These are phyloP conservation scores for Microcebus tavaratra DNA, from an alignment of 2,113 vertebrate species.

Conservation along the genomic window DNA sequence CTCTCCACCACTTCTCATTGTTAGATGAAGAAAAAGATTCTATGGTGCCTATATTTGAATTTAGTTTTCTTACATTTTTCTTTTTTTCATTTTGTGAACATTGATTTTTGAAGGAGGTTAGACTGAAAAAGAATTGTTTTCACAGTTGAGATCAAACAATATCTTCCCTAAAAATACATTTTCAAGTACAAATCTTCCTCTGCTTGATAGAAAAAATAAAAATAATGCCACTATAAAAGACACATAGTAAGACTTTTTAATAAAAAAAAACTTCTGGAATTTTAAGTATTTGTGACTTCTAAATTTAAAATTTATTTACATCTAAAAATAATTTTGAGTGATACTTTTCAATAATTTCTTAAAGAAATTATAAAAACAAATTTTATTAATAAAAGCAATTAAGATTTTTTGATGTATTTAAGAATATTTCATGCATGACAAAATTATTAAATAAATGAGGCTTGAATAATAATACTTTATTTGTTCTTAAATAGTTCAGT, in stretches of 20 bases:
- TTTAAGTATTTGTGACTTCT: not conserved
- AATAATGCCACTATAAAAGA: not conserved
- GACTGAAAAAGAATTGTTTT: not conserved
- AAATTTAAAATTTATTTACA: not conserved
- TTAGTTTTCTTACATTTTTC: not conserved
- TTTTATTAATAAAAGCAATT: not conserved
- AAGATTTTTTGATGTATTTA: not conserved
- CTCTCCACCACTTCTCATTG: not conserved
- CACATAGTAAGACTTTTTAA: not conserved
- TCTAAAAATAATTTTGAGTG: not conserved
- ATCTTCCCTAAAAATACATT: not conserved
- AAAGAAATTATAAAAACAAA: not conserved
- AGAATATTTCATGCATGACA: not conserved
- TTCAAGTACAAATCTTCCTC: not conserved
- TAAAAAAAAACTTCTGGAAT: not conserved
- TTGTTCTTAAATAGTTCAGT: not conserved
- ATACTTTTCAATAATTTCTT: not conserved
- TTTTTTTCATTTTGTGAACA: not conserved
- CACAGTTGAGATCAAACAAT: not conserved
- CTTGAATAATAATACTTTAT: not conserved
- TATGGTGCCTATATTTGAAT: not conserved
- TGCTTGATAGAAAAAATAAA: not conserved
- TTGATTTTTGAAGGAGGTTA: conserved; percentile 28
- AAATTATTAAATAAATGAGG: not conserved
- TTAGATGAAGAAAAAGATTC: not conserved